Evolutionary conservation across 2,113 vertebrate species (phyloP), one percentile per base, ranked within the genome.

Genomic region (Proterorhinus semilunaris): DNA sequence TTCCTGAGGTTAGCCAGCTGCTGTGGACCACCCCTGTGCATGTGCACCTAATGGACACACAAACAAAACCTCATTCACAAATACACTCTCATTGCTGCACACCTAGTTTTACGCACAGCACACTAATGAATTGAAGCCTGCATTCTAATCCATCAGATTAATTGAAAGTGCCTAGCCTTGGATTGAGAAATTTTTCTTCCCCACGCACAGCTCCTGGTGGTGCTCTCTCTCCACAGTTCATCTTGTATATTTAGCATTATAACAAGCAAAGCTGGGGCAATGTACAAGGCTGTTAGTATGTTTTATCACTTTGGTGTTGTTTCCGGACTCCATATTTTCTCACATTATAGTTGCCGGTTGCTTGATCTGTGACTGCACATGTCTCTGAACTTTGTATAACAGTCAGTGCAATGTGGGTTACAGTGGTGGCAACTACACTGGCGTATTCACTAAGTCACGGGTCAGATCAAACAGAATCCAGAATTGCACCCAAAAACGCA

Each of bases 131-230:
- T 87, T 73, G 73, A 87, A 79, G 48, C 62, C 77, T 80, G 69
- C 72, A 61, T 85, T 87, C 85, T 88, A 89, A 91, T 92, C 84
- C 82, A 91, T 92, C 91, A 92, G 88, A 87, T 91, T 86, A 90
- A 91, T 91, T 91, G 86, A 76, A 89, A 87, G 75, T 87, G 86
- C 84, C 68, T 15, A 44, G 16, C 71, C 68, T 69, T 75, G 84
- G 86, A 84, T 85, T 87, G 86, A 83, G 68, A 74, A 83, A 87
- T 90, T 84, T 87, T 89, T 90, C 86, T 82, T 80, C 62, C 65
- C 27, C 50, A 59, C 74, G 63, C 66, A 67, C 45, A 15, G 47
- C 69, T 77, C 62, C 71, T 69, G 55, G 71, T 70, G 68, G 42
- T 53, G 63, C 55, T 45, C 65, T 59, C 67, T 57, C 6, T 80